Evolutionary conservation across 2,797 vertebrate species (phyloP).

Genomic region (Hylomyscus alleni): DNA sequence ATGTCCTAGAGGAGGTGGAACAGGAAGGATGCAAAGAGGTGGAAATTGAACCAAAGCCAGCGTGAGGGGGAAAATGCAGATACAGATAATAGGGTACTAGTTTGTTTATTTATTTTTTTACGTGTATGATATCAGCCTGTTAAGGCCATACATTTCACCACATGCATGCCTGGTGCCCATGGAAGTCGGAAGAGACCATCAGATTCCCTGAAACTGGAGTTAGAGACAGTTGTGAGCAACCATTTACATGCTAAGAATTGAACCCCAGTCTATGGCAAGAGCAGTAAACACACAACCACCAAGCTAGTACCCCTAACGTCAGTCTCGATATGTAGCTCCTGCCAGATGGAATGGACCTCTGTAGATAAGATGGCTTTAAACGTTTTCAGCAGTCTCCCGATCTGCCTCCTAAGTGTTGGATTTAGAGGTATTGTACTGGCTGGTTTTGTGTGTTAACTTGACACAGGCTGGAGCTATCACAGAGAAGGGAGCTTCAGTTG

Average conservation of each 20-base stretch:
- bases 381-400: neutral
- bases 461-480: too few relatives aligned
- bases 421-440: too few relatives aligned
- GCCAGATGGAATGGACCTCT: neutral
- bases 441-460: too few relatives aligned
- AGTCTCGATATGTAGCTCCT: neutral
- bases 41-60: slow-evolving; percentile 38
- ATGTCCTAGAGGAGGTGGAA: neutral
- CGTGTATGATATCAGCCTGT: neutral
- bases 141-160: neutral
- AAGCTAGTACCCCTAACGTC: neutral
- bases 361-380: neutral
- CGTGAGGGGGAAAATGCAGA: slow-evolving; percentile 7
- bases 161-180: neutral
- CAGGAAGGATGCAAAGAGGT: neutral
- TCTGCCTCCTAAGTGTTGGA: neutral
- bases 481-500: too few relatives aligned
- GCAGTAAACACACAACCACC: neutral
- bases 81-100: neutral
- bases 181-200: neutral
- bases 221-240: neutral
- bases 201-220: neutral
- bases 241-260: neutral
- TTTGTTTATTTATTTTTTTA: neutral
- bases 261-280: neutral